phyloP scores from a whole-genome alignment of 2,113 vertebrate species.

The Halcyon malimbica region DNA sequence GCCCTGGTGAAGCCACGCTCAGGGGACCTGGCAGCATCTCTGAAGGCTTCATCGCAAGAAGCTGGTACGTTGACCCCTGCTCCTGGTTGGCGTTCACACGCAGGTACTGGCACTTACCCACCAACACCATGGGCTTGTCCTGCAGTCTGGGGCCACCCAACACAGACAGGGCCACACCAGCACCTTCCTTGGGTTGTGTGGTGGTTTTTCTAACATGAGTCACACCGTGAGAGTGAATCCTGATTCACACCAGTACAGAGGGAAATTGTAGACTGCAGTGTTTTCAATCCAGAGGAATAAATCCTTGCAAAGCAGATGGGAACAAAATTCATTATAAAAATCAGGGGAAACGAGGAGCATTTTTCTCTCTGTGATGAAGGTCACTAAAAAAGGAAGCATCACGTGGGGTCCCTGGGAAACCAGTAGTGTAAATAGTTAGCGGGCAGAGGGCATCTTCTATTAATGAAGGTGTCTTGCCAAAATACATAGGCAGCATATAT shows the following conservation, averaged over 20 bases:
- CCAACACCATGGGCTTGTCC: not conserved
- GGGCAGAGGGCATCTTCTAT: conserved; percentile 28
- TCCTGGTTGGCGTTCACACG: not conserved
- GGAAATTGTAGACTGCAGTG: not conserved
- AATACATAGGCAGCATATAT: not conserved
- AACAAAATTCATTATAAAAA: not conserved
- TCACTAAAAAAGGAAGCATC: not conserved
- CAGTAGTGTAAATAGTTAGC: not conserved
- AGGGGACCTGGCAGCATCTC: not conserved
- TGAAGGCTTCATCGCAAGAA: accelerated
- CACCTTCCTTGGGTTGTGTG: not conserved
- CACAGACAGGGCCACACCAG: accelerated
- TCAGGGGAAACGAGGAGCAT: not conserved
- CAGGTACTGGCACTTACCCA: accelerated
- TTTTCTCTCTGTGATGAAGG: conserved; percentile 15
- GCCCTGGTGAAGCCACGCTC: not conserved
- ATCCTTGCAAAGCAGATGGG: not conserved
- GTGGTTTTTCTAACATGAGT: not conserved
- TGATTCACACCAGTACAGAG: not conserved
- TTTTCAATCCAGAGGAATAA: not conserved
- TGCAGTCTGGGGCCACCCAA: not conserved
- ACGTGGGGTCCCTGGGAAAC: not conserved
- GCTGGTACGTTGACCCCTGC: not conserved
- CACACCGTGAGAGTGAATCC: not conserved
- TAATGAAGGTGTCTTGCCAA: conserved; percentile 9